Percentiles rank a stretch among this genome's conserved stretches.
Conservation (phyloP, 2,888 invertebrate genomes). For the Pseudoips prasinana region DNA sequence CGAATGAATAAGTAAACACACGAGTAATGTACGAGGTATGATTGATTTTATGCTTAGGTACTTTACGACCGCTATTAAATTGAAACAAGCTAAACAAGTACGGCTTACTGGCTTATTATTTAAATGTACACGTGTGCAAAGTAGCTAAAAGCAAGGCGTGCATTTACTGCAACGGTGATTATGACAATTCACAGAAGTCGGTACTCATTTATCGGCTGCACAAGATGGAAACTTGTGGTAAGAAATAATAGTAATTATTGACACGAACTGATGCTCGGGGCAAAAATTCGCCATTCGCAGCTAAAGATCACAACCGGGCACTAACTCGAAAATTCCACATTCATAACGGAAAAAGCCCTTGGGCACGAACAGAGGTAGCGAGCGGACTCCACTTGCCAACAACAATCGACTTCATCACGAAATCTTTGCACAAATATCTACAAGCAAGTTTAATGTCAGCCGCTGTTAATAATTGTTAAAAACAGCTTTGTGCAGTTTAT, state of each 20-base stretch:
- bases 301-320: conserved; percentile 67
- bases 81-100: conserved; percentile 26
- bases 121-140: conserved; percentile 38
- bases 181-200: conserved; percentile 72
- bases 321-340: conserved; percentile 76
- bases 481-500: too few relatives aligned
- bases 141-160: conserved; percentile 50
- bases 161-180: conserved; percentile 62
- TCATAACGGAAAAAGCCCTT: conserved; percentile 67
- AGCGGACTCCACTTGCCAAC: conserved; percentile 5
- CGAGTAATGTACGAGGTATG: conserved; percentile 15
- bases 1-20: conserved; percentile 16
- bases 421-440: too few relatives aligned
- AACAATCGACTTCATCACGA: too few relatives aligned
- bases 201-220: conserved; percentile 63
- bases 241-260: conserved; percentile 78
- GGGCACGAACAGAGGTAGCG: conserved; percentile 53
- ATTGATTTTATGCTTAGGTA: not conserved
- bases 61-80: conserved; percentile 15
- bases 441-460: too few relatives aligned
- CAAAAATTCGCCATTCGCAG: conserved; percentile 53
- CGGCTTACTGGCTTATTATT: conserved; percentile 10
- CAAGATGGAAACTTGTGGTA: conserved; percentile 61
- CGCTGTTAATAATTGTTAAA: too few relatives aligned
- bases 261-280: conserved; percentile 66